Evolutionary conservation across 2,888 invertebrate genomes (phyloP), one percentile per base, ranked within the genome.

Genomic region (Ametastegia equiseti): DNA sequence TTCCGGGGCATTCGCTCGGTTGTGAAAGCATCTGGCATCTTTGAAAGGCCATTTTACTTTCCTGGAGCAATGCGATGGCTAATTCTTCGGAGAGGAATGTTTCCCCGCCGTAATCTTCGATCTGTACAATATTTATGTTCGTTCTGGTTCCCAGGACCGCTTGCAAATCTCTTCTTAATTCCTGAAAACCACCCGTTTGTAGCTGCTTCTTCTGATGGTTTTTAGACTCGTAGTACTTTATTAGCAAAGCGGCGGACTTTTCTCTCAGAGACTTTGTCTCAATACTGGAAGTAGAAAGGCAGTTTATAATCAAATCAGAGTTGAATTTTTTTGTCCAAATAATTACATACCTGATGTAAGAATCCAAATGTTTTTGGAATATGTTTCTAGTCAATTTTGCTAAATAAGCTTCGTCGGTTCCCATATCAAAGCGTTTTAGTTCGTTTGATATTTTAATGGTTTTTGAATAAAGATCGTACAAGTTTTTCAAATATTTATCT

Each of bases 41-140:
- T 85, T 96, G 95, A 86, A 99, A 97, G 0, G 98, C 98, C 50
- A 96, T 95, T 92, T 97, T 97, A 0, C 97, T 96, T 89, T 98
- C 97, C 90, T 97, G 97, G 57, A 99, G 92, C 89, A 99, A 94
- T 87, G 95, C 97, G 84, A 98, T 97, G 0, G 98, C 98, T 2
- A 99, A 94, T 89, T 98, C 97, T 91, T 99, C 98, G 0, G 98
- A 98, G 0, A 99, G 94, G 90, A 99, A 98, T 0, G 98, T 99
- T 92, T 99, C 99, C 0, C 98, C 99, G 1, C 98, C 98, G 89
- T 98, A 98, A 92, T 98, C 97, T 91, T 99, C 99, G 65, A 98
- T 97, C 90, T 97, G 97, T 0, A 97, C 98, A 83, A 98, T 97
- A 90, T 98, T 98, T 82, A 98, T 97, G 90, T 98, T 98, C 0